Evolutionary conservation across 2,888 invertebrate genomes (phyloP).

Genomic region (Agrotis segetum): DNA sequence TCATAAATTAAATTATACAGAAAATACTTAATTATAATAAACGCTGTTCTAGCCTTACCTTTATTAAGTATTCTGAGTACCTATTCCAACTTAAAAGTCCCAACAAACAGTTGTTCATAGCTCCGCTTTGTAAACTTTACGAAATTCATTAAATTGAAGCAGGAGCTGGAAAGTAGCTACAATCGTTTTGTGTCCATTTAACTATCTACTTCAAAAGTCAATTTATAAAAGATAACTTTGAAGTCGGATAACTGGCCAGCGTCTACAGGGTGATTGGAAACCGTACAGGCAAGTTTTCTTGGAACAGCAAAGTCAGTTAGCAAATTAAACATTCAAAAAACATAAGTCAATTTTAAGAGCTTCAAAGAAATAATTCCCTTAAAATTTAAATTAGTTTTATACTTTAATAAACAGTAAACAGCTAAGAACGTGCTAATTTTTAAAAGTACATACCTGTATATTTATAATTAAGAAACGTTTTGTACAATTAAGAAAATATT

Average conservation of each 20-base stretch:
- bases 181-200: slow-evolving; percentile 26
- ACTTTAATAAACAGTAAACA: too few species aligned
- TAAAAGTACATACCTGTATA: too few species aligned
- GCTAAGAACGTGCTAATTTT: too few species aligned
- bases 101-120: slow-evolving; percentile 12
- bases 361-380: too few species aligned
- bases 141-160: slow-evolving; percentile 24
- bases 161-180: neutral
- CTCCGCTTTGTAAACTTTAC: slow-evolving; percentile 20
- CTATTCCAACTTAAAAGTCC: slow-evolving; percentile 3
- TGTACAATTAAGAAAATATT: too few species aligned
- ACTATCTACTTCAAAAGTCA: slow-evolving; percentile 21
- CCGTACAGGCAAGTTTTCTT: neutral
- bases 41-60: neutral
- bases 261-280: slow-evolving; percentile 2
- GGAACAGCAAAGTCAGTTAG: too few species aligned
- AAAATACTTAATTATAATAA: too few species aligned
- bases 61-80: neutral
- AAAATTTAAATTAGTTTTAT: too few species aligned
- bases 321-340: too few species aligned
- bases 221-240: slow-evolving; percentile 29
- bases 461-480: too few species aligned
- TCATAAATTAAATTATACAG: too few species aligned
- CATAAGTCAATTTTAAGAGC: too few species aligned
- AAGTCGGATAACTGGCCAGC: slow-evolving; percentile 16